phyloP scores from a whole-genome alignment of 2,888 invertebrate species.

The Aleiodes leptofemur region DNA sequence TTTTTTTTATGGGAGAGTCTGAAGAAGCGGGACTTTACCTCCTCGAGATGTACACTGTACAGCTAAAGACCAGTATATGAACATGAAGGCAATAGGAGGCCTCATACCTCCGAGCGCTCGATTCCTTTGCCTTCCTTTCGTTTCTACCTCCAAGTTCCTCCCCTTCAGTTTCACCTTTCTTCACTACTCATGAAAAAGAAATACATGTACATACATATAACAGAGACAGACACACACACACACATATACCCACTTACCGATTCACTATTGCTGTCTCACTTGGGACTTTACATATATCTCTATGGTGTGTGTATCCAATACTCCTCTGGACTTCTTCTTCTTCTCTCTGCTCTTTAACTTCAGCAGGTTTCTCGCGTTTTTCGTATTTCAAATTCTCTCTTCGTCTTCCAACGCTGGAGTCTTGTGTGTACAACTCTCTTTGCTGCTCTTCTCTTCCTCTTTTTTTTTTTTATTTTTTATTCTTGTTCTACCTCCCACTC shows the following conservation, averaged over 20 bases:
- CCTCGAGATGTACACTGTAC: slow-evolving; percentile 40
- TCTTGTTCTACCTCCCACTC: background rate
- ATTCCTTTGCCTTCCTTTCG: slow-evolving; percentile 16
- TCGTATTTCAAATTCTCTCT: background rate
- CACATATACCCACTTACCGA: background rate
- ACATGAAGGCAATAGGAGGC: slow-evolving; percentile 15
- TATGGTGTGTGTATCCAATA: no score
- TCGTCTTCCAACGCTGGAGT: background rate
- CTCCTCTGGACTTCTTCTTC: no score
- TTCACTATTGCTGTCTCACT: slow-evolving; percentile 12
- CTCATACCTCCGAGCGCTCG: slow-evolving; percentile 24
- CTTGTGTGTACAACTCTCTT: slow-evolving; percentile 10
- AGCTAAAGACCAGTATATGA: slow-evolving; percentile 20
- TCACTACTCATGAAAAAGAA: background rate
- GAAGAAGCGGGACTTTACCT: slow-evolving; percentile 55
- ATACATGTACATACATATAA: background rate
- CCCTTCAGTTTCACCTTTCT: slow-evolving; percentile 1
- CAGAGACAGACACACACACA: background rate
- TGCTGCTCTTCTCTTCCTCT: background rate
- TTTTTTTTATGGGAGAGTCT: slow-evolving; percentile 41
- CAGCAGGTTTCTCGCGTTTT: slow-evolving; percentile 22
- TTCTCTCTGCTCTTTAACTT: background rate
- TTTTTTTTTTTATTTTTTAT: background rate
- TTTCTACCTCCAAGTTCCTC: slow-evolving; percentile 12
- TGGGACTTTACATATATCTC: slow-evolving; percentile 7